Evolutionary conservation across 2,797 vertebrate species (phyloP), one percentile per base, ranked within the genome.

Genomic region (Chelonia mydas): DNA sequence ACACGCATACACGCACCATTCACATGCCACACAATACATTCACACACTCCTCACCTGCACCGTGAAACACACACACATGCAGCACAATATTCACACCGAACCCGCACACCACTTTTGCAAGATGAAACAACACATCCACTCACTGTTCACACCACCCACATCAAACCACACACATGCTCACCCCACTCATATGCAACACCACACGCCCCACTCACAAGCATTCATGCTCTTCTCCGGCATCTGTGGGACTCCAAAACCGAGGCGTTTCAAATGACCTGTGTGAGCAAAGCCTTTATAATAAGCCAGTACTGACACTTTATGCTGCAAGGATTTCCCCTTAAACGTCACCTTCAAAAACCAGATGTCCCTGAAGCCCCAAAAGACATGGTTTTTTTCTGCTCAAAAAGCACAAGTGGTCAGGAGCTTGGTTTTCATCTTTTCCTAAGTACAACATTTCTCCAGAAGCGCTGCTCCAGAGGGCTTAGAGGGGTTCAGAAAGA

Each of bases 261-360:
- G 74, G 45, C 7, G 7, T 31, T 77, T 47, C 74, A 77, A 47
- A 77, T 16, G 74, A 12, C 72, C 3, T 76, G 7, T 76, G 11
- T 13, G 27, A 65, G 45, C 1, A 2, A 47, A 0, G 3, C 84
- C 23, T 2, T 7, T 21, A 5, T 12, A 15, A 47, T 27, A 89
- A 61, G 33, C 74, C 89, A 47, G 89, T 51, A 88, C 72, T 86
- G 16, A 80, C 10, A 0, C 27, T 87, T 90, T 41, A 61, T 0
- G 65, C 95, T 37, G 90, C 55, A 92, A 72, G 93, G 95, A 86
- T 93, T 96, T 94, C 92, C 94, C 94, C 5, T 37, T 83, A 33
- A 90, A 84, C 77, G 89, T 94, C 96, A 88, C 94, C 95, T 96
- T 90, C 94, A 45, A 89, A 89, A 95, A 92, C 85, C 81, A 5